Conservation (phyloP, 2,113 vertebrate species). For the Pantherophis guttatus region DNA sequence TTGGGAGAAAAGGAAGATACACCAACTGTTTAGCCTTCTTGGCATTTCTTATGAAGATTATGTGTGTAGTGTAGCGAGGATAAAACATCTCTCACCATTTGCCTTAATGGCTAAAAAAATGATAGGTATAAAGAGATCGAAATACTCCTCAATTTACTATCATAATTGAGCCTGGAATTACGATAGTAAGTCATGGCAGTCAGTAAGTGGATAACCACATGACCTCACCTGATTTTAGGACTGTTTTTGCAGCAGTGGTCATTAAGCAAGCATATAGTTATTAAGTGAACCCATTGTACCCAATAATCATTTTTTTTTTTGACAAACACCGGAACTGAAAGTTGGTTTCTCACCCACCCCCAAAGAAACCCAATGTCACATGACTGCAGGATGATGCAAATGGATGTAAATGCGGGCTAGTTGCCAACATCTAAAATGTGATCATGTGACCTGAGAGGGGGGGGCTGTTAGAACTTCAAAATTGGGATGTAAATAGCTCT, state of each 20-base stretch:
- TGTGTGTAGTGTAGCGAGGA: too few species aligned
- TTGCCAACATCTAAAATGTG: background rate
- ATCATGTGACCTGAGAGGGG: background rate
- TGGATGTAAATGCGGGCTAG: background rate
- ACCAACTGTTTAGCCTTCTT: too few species aligned
- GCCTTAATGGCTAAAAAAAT: background rate
- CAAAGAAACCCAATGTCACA: background rate
- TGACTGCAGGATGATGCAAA: background rate
- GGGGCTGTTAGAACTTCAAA: background rate
- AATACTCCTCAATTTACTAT: background rate
- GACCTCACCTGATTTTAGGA: background rate
- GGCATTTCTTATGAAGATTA: too few species aligned
- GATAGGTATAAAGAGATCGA: background rate
- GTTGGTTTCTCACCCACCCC: background rate
- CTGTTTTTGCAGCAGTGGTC: background rate
- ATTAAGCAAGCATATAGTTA: background rate
- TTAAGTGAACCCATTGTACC: background rate
- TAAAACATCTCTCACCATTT: background rate
- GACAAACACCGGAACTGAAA: background rate
- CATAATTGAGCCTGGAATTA: background rate
- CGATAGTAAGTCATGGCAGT: background rate
- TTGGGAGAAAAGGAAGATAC: too few species aligned
- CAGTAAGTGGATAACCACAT: background rate
- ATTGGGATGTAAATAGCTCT: background rate
- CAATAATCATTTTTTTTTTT: background rate